Percentiles rank a stretch among this genome's conserved stretches.
These are phyloP conservation scores for Nanorana parkeri DNA, from an alignment of 2,113 vertebrate genomes.

Conservation along the genomic window DNA sequence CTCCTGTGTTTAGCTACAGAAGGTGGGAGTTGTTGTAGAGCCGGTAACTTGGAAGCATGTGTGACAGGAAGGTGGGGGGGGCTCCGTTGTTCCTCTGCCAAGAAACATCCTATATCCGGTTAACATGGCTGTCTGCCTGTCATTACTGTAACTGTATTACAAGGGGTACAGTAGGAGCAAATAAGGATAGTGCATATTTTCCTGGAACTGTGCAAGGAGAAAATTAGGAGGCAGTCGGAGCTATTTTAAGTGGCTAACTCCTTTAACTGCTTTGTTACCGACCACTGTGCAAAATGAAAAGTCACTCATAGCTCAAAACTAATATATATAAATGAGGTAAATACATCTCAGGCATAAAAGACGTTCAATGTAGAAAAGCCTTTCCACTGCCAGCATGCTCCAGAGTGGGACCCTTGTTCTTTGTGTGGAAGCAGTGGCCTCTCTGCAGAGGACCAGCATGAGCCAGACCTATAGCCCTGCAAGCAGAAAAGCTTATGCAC, in stretches of 20 bases:
- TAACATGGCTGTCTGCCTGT: not conserved
- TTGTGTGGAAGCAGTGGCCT: no score
- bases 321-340: not conserved
- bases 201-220: no score
- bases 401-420: no score
- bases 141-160: not conserved
- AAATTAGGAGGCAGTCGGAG: not conserved
- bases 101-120: not conserved
- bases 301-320: not conserved
- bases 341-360: no score
- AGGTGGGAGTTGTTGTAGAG: not conserved
- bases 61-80: not conserved
- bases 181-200: constrained; percentile 34
- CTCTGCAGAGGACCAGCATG: no score
- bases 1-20: not conserved
- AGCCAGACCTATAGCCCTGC: no score
- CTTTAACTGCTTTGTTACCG: not conserved
- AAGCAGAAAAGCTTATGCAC: no score
- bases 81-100: constrained; percentile 1
- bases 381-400: no score
- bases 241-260: not conserved
- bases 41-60: no score
- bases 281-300: not conserved
- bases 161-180: constrained; percentile 8
- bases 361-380: no score